Evolutionary conservation across 2,113 vertebrate genomes (phyloP).

Genomic region (Cryptomyrus ogoouensis): DNA sequence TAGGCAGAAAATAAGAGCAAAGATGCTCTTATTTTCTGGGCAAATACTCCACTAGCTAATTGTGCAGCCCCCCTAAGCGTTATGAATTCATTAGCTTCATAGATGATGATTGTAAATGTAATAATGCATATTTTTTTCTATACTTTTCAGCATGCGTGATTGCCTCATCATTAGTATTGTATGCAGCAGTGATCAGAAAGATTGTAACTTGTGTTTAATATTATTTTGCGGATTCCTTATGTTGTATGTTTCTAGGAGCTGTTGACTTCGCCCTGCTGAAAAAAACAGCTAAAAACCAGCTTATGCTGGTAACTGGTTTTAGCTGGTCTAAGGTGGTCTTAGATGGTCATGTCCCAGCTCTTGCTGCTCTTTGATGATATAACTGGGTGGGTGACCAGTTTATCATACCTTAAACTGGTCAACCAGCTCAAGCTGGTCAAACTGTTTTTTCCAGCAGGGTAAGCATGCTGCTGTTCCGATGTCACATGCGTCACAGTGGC

Average conservation of each 20-base stretch:
- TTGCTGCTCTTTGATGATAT: not conserved
- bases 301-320: not conserved
- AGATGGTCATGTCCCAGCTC: not conserved
- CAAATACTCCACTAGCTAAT: not conserved
- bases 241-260: not conserved
- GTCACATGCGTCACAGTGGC: not conserved
- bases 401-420: too few relatives aligned
- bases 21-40: not conserved
- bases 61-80: not conserved
- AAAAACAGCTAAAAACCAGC: not conserved
- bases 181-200: not conserved
- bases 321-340: not conserved
- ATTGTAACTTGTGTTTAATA: not conserved
- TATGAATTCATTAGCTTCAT: conserved; percentile 30
- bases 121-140: conserved; percentile 5
- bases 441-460: not conserved
- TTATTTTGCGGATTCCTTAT: not conserved
- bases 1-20: not conserved
- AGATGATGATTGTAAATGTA: conserved; percentile 25
- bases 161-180: not conserved
- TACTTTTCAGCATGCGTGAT: conserved; percentile 16
- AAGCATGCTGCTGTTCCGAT: not conserved
- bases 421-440: not conserved
- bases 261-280: not conserved
- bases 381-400: not conserved